These are phyloP conservation scores for Caenorhabditis remanei DNA, from an alignment of 1,140 invertebrate species.

Conservation along the genomic window DNA sequence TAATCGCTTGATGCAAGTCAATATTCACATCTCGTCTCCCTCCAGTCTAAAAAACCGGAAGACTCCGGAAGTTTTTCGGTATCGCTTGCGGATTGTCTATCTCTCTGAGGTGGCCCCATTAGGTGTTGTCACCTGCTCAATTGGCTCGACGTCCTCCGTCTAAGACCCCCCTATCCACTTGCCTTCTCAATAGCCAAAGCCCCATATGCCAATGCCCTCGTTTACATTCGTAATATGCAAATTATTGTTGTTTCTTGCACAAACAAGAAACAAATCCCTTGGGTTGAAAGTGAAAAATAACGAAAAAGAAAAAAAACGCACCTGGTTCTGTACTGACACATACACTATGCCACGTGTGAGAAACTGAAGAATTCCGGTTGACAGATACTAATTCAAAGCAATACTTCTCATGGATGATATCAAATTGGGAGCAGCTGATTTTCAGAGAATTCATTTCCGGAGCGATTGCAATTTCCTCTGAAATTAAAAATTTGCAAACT, in stretches of 20 bases:
- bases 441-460: slow-evolving; percentile 19
- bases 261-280: slow-evolving; percentile 34
- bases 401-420: slow-evolving; percentile 62
- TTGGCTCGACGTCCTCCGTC: background rate
- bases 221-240: slow-evolving; percentile 43
- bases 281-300: background rate
- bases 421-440: slow-evolving; percentile 63
- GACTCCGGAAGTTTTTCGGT: slow-evolving; percentile 21
- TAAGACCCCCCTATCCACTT: background rate
- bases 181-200: slow-evolving; percentile 26
- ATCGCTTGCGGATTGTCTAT: slow-evolving; percentile 14
- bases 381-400: slow-evolving; percentile 63
- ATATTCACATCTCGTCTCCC: background rate
- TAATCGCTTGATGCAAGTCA: background rate
- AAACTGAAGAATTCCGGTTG: slow-evolving; percentile 48
- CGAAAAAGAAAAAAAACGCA: slow-evolving; percentile 16
- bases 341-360: slow-evolving; percentile 55
- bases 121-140: slow-evolving; percentile 49
- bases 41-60: slow-evolving; percentile 36
- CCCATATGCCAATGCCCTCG: slow-evolving; percentile 50
- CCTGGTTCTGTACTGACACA: slow-evolving; percentile 63
- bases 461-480: slow-evolving; percentile 47
- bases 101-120: slow-evolving; percentile 3
- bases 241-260: slow-evolving; percentile 52
- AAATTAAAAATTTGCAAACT: background rate